Evolutionary conservation across 1,140 invertebrate genomes (phyloP).

Genomic region (Sipha flava): DNA sequence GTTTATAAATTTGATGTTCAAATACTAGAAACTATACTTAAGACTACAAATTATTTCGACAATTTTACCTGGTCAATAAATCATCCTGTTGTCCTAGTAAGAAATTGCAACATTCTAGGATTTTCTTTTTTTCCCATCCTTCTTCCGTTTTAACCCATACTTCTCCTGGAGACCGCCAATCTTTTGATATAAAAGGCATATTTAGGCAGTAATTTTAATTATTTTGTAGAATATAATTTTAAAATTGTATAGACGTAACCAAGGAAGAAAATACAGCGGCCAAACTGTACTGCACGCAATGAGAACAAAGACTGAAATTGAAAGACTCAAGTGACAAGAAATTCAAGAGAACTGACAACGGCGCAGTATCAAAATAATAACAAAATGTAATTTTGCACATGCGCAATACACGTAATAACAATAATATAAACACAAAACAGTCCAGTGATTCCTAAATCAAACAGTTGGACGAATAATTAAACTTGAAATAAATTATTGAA

Average conservation of each 20-base stretch:
- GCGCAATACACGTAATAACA: neutral
- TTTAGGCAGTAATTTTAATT: neutral
- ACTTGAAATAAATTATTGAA: too few species aligned
- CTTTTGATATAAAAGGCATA: conserved; percentile 93
- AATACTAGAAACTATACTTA: too few species aligned
- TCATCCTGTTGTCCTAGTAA: conserved; percentile 19
- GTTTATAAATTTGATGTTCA: too few species aligned
- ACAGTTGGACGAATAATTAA: too few species aligned
- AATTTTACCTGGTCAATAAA: conserved; percentile 22
- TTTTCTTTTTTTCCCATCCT: conserved; percentile 93
- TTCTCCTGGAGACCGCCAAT: conserved; percentile 91
- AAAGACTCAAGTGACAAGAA: conserved; percentile 8
- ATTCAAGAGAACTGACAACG: conserved; percentile 22
- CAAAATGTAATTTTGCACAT: conserved; percentile 25
- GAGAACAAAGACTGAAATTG: conserved; percentile 23
- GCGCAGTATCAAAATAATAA: conserved; percentile 29
- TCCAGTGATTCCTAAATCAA: neutral
- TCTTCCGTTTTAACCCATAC: conserved; percentile 96
- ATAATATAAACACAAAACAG: neutral
- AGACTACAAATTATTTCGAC: too few species aligned
- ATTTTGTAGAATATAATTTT: too few species aligned
- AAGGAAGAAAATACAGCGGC: neutral
- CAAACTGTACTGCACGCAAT: neutral
- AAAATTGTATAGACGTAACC: neutral
- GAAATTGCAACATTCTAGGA: conserved; percentile 60